Evolutionary conservation across 2,797 vertebrate species (phyloP).

Genomic region (Pagetopsis macropterus): DNA sequence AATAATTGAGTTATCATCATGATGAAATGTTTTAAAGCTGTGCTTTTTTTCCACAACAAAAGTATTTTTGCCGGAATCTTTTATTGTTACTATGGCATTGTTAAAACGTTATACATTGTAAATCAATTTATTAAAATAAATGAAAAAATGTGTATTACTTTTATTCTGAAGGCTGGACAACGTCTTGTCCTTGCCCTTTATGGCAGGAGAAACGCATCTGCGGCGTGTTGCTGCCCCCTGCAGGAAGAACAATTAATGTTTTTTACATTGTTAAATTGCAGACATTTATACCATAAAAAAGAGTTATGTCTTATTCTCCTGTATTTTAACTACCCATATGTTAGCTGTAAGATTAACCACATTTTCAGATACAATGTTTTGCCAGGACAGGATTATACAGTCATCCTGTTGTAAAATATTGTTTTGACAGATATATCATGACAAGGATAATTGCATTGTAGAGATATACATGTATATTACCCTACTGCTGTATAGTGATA

Average conservation of each 20-base stretch:
- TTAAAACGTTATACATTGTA: not conserved
- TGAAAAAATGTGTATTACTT: not conserved
- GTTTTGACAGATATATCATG: not conserved
- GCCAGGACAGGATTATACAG: not conserved
- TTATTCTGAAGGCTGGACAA: conserved; percentile 24
- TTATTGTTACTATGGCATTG: not conserved
- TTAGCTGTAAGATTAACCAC: not conserved
- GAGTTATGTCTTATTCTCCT: not conserved
- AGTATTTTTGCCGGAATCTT: not conserved
- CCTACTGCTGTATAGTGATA: not conserved
- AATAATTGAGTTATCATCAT: not conserved
- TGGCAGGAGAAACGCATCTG: not conserved
- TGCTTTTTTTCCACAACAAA: not conserved
- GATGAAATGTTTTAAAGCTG: not conserved
- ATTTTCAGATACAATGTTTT: not conserved
- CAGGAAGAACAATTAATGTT: not conserved
- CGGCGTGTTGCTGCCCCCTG: not conserved
- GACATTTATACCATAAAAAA: not conserved
- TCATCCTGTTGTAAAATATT: not conserved
- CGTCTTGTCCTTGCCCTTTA: not conserved
- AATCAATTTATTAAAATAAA: not conserved
- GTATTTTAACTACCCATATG: not conserved
- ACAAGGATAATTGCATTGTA: not conserved
- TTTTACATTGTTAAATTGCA: not conserved
- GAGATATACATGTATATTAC: not conserved